Evolutionary conservation across 2,888 invertebrate genomes (phyloP), one percentile per base, ranked within the genome.

Genomic region (Diadegma fenestrale): DNA sequence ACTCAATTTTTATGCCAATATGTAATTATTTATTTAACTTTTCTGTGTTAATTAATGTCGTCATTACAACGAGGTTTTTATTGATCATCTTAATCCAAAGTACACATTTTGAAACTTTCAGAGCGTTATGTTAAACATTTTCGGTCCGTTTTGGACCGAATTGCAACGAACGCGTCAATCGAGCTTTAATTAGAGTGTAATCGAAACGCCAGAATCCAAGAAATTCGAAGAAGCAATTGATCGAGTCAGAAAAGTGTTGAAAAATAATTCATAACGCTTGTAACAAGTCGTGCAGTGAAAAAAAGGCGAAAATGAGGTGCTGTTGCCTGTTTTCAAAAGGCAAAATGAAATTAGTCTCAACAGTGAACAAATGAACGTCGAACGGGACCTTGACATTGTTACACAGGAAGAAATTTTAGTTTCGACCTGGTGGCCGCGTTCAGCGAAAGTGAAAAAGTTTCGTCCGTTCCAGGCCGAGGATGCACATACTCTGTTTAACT

Each of bases 391-490:
- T 37, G 58, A 58, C 41, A 73, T 73, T 58, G 41, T 22, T 10
- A 45, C 33, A 17, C 33, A 17, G 14, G 41, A 73, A 58, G 73
- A 58, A 43, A 58, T 73, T 73, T 73, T 73, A n/a, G 12, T 22
- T 12, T 58, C 41, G 58, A 58, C 73, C 73, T 37, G 58, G 12
- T 58, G 37, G 58, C 51, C 51, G 33, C 33, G 22, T 41, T 58
- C 22, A 58, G 41, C 22, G 73, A 73, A 73, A 73, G 58, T 58
- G 73, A 73, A 37, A 26, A 58, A 37, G 26, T 37, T 37, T 17
- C 8, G 37, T 73, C 22, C 19, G 54, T 26, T 22, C 72, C 22
- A 72, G 37, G 72, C 54, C 54, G 54, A 72, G 72, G 54, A 37
- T 37, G 33, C 14, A 41, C 37, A 12, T 37, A 37, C 43, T 45